phyloP scores from a whole-genome alignment of 2,113 vertebrate species.

The Scomber scombrus region DNA sequence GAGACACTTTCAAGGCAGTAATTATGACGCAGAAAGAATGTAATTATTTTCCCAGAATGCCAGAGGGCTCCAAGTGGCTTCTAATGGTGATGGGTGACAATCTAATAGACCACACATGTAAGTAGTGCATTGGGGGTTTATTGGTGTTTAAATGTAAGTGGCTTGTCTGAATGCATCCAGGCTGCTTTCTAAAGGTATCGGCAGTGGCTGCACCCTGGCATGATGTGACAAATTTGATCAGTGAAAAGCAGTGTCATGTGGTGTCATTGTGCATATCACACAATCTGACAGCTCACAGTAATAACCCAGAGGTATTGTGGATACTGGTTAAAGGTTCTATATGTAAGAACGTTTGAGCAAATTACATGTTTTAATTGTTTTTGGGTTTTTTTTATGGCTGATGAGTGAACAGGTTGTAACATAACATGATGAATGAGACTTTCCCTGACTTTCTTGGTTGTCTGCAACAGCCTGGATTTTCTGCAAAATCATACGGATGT shows the following conservation, averaged over 20 bases:
- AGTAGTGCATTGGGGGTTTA: constrained; percentile 60
- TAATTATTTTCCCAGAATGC: constrained; percentile 79
- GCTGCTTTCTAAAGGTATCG: constrained; percentile 53
- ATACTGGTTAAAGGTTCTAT: neutral
- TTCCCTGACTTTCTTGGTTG: too few relatives aligned
- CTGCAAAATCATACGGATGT: too few relatives aligned
- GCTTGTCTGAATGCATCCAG: constrained; percentile 61
- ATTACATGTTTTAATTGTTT: too few relatives aligned
- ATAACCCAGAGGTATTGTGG: constrained; percentile 43
- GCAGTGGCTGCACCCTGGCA: constrained; percentile 42
- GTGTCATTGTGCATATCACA: constrained; percentile 38
- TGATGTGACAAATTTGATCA: constrained; percentile 73
- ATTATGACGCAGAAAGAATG: constrained; percentile 76
- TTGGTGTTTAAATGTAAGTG: constrained; percentile 72
- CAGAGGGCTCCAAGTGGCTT: constrained; percentile 62
- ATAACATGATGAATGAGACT: too few relatives aligned
- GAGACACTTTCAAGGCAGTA: constrained; percentile 73
- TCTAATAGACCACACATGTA: constrained; percentile 71
- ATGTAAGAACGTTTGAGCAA: too few relatives aligned
- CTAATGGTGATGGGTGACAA: constrained; percentile 78
- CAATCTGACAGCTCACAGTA: constrained; percentile 56
- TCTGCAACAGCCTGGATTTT: too few relatives aligned
- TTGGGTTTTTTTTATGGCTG: neutral
- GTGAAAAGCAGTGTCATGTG: constrained; percentile 39
- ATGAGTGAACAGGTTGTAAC: neutral